These are phyloP conservation scores for Drosophila parthenogenetica DNA, from an alignment of 2,888 invertebrate species.

Conservation along the genomic window DNA sequence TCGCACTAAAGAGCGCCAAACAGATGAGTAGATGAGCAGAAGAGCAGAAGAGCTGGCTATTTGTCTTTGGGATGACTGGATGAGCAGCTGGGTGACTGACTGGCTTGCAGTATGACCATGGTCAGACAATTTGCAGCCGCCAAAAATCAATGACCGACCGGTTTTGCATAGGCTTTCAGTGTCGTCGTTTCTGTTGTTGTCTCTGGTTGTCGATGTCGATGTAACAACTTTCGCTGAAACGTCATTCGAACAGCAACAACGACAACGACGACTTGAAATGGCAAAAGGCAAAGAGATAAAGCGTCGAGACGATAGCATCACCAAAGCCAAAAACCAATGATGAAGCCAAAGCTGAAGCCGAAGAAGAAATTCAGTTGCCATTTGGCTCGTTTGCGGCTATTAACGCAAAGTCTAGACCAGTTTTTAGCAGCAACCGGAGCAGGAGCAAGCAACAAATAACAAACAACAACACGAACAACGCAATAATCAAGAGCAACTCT, in stretches of 20 bases:
- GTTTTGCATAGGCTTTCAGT: slow-evolving; percentile 77
- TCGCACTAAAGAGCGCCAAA: slow-evolving; percentile 10
- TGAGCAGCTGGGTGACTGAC: slow-evolving; percentile 52
- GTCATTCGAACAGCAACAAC: slow-evolving; percentile 65
- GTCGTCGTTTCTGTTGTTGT: slow-evolving; percentile 27
- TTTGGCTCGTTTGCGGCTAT: slow-evolving; percentile 51
- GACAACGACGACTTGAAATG: slow-evolving; percentile 54
- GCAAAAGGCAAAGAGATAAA: slow-evolving; percentile 76
- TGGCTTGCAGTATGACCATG: slow-evolving; percentile 59
- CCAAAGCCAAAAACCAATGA: slow-evolving; percentile 53
- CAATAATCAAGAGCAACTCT: slow-evolving; percentile 33
- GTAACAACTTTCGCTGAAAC: slow-evolving; percentile 80
- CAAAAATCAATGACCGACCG: slow-evolving; percentile 80
- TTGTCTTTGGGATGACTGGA: slow-evolving; percentile 17
- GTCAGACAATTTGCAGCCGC: slow-evolving; percentile 76
- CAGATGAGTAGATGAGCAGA: no score
- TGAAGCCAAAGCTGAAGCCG: slow-evolving; percentile 51
- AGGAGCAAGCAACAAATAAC: slow-evolving; percentile 29
- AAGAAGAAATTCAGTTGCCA: slow-evolving; percentile 16
- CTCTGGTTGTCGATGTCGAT: slow-evolving; percentile 53
- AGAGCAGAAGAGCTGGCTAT: slow-evolving; percentile 19
- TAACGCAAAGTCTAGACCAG: slow-evolving; percentile 71
- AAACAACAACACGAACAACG: slow-evolving; percentile 19
- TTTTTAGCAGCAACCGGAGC: slow-evolving; percentile 51
- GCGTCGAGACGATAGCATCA: slow-evolving; percentile 54